Evolutionary conservation across 2,797 vertebrate species (phyloP).

Genomic region (Perodicticus potto): DNA sequence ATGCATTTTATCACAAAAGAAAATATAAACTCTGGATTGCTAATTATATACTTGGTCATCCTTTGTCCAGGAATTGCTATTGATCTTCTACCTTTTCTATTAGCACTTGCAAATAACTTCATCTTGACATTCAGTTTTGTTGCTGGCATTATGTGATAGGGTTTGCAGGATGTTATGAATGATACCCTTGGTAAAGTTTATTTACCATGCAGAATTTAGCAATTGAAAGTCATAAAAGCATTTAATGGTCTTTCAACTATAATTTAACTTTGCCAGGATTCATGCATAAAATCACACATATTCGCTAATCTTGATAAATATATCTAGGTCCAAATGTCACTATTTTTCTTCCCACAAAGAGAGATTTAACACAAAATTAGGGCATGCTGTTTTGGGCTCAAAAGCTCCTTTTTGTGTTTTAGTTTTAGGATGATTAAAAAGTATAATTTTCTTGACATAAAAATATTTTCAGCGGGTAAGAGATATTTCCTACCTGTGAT

Average conservation of each 20-base stretch:
- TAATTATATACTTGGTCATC: not conserved
- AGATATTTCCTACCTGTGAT: slow-evolving; percentile 50
- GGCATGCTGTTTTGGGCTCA: slow-evolving; percentile 79
- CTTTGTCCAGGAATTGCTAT: not conserved
- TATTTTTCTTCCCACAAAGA: slow-evolving; percentile 75
- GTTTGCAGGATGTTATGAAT: slow-evolving; percentile 48
- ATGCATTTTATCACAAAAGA: slow-evolving; percentile 8
- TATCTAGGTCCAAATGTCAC: slow-evolving; percentile 80
- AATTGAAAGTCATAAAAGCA: slow-evolving; percentile 72
- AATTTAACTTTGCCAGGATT: slow-evolving; percentile 80
- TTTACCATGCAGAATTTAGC: slow-evolving; percentile 66
- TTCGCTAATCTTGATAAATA: slow-evolving; percentile 81
- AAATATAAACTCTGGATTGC: not conserved
- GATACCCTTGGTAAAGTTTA: slow-evolving; percentile 46
- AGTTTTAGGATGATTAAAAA: slow-evolving; percentile 78
- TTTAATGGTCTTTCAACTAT: slow-evolving; percentile 76
- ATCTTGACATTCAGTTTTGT: not conserved
- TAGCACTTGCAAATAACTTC: not conserved
- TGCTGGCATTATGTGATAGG: not conserved
- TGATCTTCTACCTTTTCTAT: not conserved
- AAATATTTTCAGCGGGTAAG: slow-evolving; percentile 69
- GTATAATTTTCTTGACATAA: slow-evolving; percentile 78
- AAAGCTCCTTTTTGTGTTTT: slow-evolving; percentile 72
- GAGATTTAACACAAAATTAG: slow-evolving; percentile 81
- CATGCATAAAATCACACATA: slow-evolving; percentile 77